phyloP scores from a whole-genome alignment of 2,797 vertebrate genomes.

The Taeniopygia guttata region DNA sequence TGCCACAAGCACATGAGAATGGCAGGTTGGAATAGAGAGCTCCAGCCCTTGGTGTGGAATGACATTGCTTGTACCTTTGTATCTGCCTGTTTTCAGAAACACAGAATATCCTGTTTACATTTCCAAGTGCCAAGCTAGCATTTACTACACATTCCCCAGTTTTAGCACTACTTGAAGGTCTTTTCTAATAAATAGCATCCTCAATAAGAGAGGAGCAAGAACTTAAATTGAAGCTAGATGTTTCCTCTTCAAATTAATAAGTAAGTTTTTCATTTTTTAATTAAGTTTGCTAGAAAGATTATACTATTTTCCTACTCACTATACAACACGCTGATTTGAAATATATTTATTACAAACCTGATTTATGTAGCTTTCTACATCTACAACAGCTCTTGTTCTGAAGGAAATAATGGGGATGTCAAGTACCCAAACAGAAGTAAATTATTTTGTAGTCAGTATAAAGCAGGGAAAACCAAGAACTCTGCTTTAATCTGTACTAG shows the following conservation, averaged over 20 bases:
- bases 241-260: background rate
- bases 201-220: background rate
- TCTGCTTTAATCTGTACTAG: background rate
- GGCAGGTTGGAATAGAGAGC: background rate
- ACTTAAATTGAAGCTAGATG: background rate
- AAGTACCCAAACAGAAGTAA: slow-evolving; percentile 27
- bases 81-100: background rate
- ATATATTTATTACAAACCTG: background rate
- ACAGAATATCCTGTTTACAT: background rate
- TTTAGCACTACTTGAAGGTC: background rate
- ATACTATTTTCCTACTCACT: background rate
- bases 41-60: background rate
- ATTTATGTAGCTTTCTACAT: slow-evolving; percentile 37
- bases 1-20: background rate
- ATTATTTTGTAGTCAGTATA: slow-evolving; percentile 42
- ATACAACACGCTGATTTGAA: background rate
- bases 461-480: slow-evolving; percentile 36
- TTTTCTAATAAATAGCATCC: background rate
- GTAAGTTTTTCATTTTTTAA: background rate
- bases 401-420: slow-evolving; percentile 12
- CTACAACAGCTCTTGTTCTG: slow-evolving; percentile 10
- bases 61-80: background rate
- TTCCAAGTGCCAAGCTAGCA: background rate
- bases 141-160: background rate
- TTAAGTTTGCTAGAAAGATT: background rate